Conservation (phyloP, 2,113 vertebrate species). For the Brachyhypopomus gauderio region DNA sequence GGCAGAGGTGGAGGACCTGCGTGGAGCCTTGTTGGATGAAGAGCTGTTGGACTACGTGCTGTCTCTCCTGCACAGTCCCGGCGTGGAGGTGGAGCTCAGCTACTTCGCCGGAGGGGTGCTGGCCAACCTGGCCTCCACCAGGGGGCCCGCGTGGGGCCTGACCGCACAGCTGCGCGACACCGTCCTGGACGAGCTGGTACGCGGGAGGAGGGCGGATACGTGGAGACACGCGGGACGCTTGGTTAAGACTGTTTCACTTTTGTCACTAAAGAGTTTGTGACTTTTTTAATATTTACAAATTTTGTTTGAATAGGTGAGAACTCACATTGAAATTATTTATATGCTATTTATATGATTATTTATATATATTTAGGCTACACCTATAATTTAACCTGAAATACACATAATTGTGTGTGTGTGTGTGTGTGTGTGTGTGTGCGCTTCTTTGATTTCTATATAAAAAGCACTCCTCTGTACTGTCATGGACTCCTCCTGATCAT, state of each 20-base stretch:
- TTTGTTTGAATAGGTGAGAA: too few species aligned
- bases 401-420: too few species aligned
- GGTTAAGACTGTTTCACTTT: background rate
- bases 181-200: slow-evolving; percentile 79
- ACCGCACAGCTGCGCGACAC: slow-evolving; percentile 78
- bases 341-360: too few species aligned
- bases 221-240: background rate
- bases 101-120: slow-evolving; percentile 94
- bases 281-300: too few species aligned
- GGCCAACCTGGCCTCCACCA: slow-evolving; percentile 87
- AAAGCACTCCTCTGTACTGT: slow-evolving; percentile 88
- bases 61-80: slow-evolving; percentile 79
- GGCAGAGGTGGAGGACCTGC: slow-evolving; percentile 89
- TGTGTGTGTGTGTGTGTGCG: background rate
- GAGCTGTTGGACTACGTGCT: slow-evolving; percentile 90
- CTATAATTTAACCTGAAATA: background rate
- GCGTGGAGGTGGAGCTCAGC: slow-evolving; percentile 82
- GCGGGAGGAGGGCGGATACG: background rate
- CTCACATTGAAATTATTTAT: too few species aligned
- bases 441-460: slow-evolving; percentile 34
- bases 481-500: slow-evolving; percentile 88
- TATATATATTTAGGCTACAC: background rate
- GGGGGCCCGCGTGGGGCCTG: slow-evolving; percentile 79
- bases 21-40: slow-evolving; percentile 86
- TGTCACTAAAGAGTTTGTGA: too few species aligned